phyloP scores from a whole-genome alignment of 2,113 vertebrate species.

The Chaetops frenatus region DNA sequence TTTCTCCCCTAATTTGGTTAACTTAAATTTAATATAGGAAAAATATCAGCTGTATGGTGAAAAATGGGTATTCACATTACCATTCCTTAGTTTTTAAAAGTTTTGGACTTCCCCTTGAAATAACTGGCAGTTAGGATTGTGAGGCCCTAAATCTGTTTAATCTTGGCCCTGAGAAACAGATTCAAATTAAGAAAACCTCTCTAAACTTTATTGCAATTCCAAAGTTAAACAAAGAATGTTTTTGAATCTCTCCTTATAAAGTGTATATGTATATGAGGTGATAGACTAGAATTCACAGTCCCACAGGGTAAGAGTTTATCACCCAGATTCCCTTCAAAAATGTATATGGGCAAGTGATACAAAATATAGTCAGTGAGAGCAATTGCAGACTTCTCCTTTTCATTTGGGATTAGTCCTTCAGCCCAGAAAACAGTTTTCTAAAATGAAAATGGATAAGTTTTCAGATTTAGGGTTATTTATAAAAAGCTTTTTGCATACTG shows the following conservation, averaged over 20 bases:
- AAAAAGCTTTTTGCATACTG: not conserved
- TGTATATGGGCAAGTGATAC: not conserved
- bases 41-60: not conserved
- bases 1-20: not conserved
- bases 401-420: not conserved
- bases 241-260: not conserved
- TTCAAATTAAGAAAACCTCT: not conserved
- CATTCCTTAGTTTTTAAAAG: not conserved
- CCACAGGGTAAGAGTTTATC: not conserved
- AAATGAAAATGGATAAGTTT: slow-evolving; percentile 6
- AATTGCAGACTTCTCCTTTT: not conserved
- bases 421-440: not conserved
- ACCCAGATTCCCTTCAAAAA: not conserved
- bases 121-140: not conserved
- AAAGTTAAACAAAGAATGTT: not conserved
- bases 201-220: not conserved
- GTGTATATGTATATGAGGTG: not conserved
- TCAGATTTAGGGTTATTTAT: not conserved
- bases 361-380: not conserved
- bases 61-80: not conserved
- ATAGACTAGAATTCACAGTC: not conserved
- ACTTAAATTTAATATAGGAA: not conserved
- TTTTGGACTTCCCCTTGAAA: not conserved
- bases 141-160: not conserved
- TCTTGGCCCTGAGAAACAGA: not conserved